These are phyloP conservation scores for Tetramorium alpestre DNA, from an alignment of 1,140 invertebrate species.

Conservation along the genomic window DNA sequence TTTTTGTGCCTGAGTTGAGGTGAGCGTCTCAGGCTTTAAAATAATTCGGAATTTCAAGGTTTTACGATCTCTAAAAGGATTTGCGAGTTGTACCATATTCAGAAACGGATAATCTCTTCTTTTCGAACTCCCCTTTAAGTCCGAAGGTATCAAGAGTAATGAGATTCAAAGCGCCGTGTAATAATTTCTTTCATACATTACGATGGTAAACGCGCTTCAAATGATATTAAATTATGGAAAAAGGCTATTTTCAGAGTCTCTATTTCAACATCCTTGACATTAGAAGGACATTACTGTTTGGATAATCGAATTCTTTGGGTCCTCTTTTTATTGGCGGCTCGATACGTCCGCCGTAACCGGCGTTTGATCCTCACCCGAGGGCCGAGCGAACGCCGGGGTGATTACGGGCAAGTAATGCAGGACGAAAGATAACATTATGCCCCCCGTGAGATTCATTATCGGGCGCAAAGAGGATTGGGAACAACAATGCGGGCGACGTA, in stretches of 20 bases:
- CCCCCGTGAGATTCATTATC: slow-evolving; percentile 65
- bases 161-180: neutral
- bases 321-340: neutral
- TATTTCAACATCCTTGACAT: neutral
- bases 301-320: neutral
- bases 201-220: neutral
- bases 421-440: slow-evolving; percentile 12
- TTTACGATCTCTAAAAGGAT: neutral
- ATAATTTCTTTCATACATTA: neutral
- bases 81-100: neutral
- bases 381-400: neutral
- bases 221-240: neutral
- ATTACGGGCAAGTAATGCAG: neutral
- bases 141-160: neutral
- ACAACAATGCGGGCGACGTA: slow-evolving; percentile 32
- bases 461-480: slow-evolving; percentile 21
- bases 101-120: neutral
- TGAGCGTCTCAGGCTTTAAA: neutral
- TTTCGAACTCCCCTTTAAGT: neutral
- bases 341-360: neutral
- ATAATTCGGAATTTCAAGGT: neutral
- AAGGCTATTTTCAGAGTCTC: neutral
- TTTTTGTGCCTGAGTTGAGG: neutral
- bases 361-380: slow-evolving; percentile 3
- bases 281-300: neutral